Evolutionary conservation across 2,888 invertebrate genomes (phyloP).

Genomic region (Choreutis nemorana): DNA sequence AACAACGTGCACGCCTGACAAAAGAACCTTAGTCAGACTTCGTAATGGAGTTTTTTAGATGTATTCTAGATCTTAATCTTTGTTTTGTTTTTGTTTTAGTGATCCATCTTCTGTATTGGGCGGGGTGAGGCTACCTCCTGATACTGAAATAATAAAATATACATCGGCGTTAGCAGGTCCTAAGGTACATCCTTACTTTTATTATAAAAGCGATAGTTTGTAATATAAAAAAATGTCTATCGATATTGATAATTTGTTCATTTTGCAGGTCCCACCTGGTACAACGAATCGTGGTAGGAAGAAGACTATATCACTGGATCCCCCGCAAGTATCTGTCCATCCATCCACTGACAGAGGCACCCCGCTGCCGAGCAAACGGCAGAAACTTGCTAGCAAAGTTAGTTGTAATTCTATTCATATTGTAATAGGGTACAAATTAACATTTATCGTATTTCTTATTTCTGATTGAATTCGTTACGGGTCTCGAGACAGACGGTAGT

Average conservation of each 20-base stretch:
- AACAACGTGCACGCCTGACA: too few species aligned
- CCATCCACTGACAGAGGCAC: slow-evolving; percentile 35
- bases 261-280: slow-evolving; percentile 73
- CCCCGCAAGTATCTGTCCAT: slow-evolving; percentile 62
- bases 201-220: neutral
- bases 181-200: slow-evolving; percentile 53
- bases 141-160: slow-evolving; percentile 90
- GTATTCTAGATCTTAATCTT: slow-evolving; percentile 15
- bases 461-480: too few species aligned
- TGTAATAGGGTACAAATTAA: neutral
- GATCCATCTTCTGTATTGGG: slow-evolving; percentile 85
- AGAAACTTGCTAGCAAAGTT: slow-evolving; percentile 52
- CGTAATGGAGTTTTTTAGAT: too few species aligned
- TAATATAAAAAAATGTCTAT: neutral
- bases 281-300: slow-evolving; percentile 86
- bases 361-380: slow-evolving; percentile 44
- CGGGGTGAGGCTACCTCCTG: slow-evolving; percentile 84
- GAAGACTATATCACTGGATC: slow-evolving; percentile 88
- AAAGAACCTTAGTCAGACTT: too few species aligned
- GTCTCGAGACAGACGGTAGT: too few species aligned
- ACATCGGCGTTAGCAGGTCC: slow-evolving; percentile 88
- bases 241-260: neutral
- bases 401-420: too few species aligned
- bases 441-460: neutral
- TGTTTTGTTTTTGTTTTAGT: slow-evolving; percentile 46